Conservation (phyloP, 2,888 invertebrate genomes). For the Cheilosia grossa region DNA sequence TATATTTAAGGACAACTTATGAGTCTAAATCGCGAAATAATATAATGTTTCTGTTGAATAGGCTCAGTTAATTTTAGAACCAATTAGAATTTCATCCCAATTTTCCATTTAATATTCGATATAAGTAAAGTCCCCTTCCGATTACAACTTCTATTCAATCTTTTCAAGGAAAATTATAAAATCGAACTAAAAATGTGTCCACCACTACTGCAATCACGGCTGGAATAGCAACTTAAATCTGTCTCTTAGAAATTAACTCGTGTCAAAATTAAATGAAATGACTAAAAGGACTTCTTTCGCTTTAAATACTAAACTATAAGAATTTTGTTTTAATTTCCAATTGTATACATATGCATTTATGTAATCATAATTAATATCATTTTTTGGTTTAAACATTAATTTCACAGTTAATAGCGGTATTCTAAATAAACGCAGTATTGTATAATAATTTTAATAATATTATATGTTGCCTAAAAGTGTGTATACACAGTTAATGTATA, state of each 20-base stretch:
- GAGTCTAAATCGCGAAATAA: slow-evolving; percentile 28
- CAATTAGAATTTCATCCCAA: slow-evolving; percentile 65
- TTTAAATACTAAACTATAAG: slow-evolving; percentile 22
- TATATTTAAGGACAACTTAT: slow-evolving; percentile 48
- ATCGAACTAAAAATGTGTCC: slow-evolving; percentile 10
- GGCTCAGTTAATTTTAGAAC: slow-evolving; percentile 35
- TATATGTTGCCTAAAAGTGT: slow-evolving; percentile 19
- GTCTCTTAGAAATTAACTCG: neutral
- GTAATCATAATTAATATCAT: slow-evolving; percentile 4
- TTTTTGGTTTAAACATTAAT: slow-evolving; percentile 62
- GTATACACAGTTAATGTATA: slow-evolving; percentile 36
- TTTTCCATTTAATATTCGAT: slow-evolving; percentile 53
- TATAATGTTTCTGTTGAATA: slow-evolving; percentile 40
- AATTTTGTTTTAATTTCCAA: slow-evolving; percentile 32
- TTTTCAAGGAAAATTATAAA: slow-evolving; percentile 8
- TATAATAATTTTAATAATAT: neutral
- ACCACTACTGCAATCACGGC: slow-evolving; percentile 2
- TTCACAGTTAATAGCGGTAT: slow-evolving; percentile 54
- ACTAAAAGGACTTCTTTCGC: neutral
- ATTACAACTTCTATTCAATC: slow-evolving; percentile 13
- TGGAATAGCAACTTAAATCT: slow-evolving; percentile 7
- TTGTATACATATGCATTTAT: slow-evolving; percentile 59
- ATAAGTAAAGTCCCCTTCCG: slow-evolving; percentile 28
- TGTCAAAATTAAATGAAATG: slow-evolving; percentile 12
- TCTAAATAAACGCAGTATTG: slow-evolving; percentile 15